Evolutionary conservation across 2,888 invertebrate genomes (phyloP).

Genomic region (Baronia brevicornis): DNA sequence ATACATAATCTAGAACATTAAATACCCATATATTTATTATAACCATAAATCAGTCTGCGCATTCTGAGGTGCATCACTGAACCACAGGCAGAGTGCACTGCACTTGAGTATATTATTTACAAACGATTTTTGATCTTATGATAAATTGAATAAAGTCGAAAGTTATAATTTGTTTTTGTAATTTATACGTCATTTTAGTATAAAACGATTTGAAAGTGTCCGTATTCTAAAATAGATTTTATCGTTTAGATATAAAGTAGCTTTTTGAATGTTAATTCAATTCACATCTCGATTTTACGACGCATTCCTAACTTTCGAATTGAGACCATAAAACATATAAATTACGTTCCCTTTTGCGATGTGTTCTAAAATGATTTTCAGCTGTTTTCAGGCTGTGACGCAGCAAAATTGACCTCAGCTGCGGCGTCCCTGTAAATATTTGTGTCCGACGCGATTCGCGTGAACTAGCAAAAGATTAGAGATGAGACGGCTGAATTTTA

Average conservation of each 20-base stretch:
- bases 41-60: constrained; percentile 66
- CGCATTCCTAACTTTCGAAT: constrained; percentile 19
- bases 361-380: constrained; percentile 19
- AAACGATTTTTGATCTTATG: constrained; percentile 22
- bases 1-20: constrained; percentile 67
- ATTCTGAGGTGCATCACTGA: constrained; percentile 62
- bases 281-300: constrained; percentile 42
- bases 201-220: constrained; percentile 21
- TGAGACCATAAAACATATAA: not conserved
- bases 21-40: constrained; percentile 71
- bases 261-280: constrained; percentile 31
- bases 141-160: constrained; percentile 15
- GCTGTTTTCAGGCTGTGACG: constrained; percentile 27
- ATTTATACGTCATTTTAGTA: constrained; percentile 25
- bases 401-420: constrained; percentile 68
- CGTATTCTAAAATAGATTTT: constrained; percentile 44
- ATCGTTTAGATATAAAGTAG: constrained; percentile 34
- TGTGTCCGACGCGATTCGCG: constrained; percentile 55
- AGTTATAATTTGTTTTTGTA: constrained; percentile 4
- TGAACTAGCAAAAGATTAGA: constrained; percentile 60
- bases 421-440: constrained; percentile 66
- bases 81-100: constrained; percentile 59
- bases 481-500: constrained; percentile 43
- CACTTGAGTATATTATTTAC: constrained; percentile 34
- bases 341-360: constrained; percentile 5